Evolutionary conservation across 2,888 invertebrate genomes (phyloP), one percentile per base, ranked within the genome.

Genomic region (Gryllus longicercus): DNA sequence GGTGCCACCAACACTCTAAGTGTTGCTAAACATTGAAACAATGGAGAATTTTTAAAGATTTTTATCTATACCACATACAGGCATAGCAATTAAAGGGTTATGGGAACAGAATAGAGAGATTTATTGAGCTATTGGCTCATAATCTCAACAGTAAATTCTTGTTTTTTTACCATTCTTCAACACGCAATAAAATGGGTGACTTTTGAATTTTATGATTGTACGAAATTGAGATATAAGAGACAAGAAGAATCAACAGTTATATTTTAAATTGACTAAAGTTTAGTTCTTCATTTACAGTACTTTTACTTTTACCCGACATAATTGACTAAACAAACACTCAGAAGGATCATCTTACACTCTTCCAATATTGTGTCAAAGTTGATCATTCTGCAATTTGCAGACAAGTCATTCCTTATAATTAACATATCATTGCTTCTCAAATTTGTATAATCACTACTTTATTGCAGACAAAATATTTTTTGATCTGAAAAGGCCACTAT

Each of bases 201-300:
- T 79, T 81, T 80, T 82, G 63, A 63, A 63, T 63, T 63, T 14
- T 63, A 63, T 63, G 82, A 82, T 82, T 82, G 82, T 82, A 82
- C 79, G 79, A 80, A 81, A 81, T 80, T 82, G 81, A 81, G 81
- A 80, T 63, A 77, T 78, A 80, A 80, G 79, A 81, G 80, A 79
- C 77, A 74, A 81, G 80, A 82, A 80, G 80, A 80, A 81, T 82
- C 79, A 79, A 79, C 76, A 63, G 63, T 63, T 63, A 63, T 63
- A 76, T 79, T 76, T 78, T 78, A 81, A 82, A 82, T 81, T 82
- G 82, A 82, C 82, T 82, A 81, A 74, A 80, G 74, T 80, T 76
- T 79, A 63, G 63, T 14, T 63, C 16, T 63, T 63, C 63, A 63
- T 63, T 63, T 63, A 63, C 63, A 63, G 63, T 63, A 63, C 63